Conservation (phyloP, 2,888 invertebrate species). For the Oegoconia quadripuncta region DNA sequence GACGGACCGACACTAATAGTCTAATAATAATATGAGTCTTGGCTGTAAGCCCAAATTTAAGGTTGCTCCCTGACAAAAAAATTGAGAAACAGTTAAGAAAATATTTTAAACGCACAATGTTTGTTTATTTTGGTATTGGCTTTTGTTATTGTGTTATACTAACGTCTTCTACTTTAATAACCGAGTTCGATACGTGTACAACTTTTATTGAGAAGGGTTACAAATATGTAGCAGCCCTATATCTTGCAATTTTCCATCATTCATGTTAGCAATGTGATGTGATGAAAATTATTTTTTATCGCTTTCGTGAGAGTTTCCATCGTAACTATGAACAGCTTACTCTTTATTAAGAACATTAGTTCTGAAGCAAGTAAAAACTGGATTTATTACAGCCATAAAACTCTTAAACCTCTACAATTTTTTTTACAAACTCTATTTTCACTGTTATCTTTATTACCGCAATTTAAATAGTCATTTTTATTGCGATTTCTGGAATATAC, state of each 20-base stretch:
- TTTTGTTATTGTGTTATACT: background rate
- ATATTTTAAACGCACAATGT: background rate
- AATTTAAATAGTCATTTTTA: too few relatives aligned
- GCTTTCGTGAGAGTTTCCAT: slow-evolving; percentile 12
- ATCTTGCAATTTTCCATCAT: slow-evolving; percentile 23
- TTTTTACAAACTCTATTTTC: background rate
- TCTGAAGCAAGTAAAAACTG: slow-evolving; percentile 14
- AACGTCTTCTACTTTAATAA: too few relatives aligned
- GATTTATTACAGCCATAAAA: slow-evolving; percentile 16
- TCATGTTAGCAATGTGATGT: slow-evolving; percentile 21
- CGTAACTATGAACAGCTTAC: slow-evolving; percentile 5
- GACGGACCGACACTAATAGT: slow-evolving; percentile 52
- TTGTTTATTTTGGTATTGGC: background rate
- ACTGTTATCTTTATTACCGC: too few relatives aligned
- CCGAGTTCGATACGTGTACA: background rate
- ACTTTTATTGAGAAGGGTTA: background rate
- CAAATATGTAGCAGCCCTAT: slow-evolving; percentile 22
- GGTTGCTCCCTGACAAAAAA: slow-evolving; percentile 39
- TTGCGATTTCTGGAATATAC: too few relatives aligned
- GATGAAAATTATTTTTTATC: slow-evolving; percentile 17
- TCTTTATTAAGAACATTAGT: slow-evolving; percentile 6
- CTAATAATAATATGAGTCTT: slow-evolving; percentile 69
- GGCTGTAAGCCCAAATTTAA: slow-evolving; percentile 57
- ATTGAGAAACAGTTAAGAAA: background rate
- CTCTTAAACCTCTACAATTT: background rate